phyloP scores from a whole-genome alignment of 2,113 vertebrate genomes.

The Emydura subglobosa region DNA sequence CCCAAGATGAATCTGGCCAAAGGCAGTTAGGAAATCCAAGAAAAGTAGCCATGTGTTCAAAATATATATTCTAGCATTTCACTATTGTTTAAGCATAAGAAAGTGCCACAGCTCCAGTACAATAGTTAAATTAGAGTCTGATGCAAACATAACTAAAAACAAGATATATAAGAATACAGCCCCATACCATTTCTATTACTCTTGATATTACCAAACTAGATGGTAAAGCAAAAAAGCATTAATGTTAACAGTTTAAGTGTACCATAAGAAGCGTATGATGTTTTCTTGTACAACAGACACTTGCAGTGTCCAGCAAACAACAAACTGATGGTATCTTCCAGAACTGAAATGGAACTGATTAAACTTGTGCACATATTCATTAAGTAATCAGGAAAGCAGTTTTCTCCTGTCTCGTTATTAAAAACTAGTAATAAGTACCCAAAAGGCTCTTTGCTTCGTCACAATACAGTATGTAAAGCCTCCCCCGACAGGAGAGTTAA shows the following conservation, averaged over 20 bases:
- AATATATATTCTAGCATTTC: background rate
- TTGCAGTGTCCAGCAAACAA: slow-evolving; percentile 55
- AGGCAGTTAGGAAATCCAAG: background rate
- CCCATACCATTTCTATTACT: background rate
- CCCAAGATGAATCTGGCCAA: accelerated
- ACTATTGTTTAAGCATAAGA: accelerated
- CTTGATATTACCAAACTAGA: background rate
- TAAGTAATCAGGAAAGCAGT: slow-evolving; percentile 34
- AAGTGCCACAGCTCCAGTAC: background rate
- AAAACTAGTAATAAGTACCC: slow-evolving; percentile 6
- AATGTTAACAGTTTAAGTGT: background rate
- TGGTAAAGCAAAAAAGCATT: background rate
- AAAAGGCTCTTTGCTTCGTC: slow-evolving; percentile 51
- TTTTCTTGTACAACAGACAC: background rate
- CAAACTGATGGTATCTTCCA: slow-evolving; percentile 35
- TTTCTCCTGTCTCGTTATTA: slow-evolving; percentile 41
- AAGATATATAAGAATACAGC: background rate
- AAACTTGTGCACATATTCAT: background rate
- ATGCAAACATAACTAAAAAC: accelerated
- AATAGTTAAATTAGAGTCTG: background rate
- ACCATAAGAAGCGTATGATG: background rate
- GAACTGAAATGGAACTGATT: slow-evolving; percentile 8
- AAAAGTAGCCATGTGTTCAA: background rate
- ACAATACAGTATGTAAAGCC: slow-evolving; percentile 12
- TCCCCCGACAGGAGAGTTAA: background rate